Percentiles rank a stretch among this genome's conserved stretches.
Conservation (phyloP, 2,113 vertebrate species). For the Pomatostomus ruficeps region DNA sequence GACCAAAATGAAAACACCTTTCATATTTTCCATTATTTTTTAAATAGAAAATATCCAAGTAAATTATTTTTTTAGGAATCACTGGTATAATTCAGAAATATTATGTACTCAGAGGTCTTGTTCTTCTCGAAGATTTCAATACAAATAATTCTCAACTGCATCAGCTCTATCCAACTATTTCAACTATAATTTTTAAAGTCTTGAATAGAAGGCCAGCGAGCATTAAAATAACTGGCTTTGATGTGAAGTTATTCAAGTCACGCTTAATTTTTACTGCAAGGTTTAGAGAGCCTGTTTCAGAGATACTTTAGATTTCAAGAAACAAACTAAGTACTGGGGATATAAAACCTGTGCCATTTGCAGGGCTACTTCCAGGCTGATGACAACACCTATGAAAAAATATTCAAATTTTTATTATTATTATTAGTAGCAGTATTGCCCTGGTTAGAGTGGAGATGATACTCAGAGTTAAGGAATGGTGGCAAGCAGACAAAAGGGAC, state of each 20-base stretch:
- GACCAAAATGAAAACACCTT: neutral
- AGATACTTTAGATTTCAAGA: neutral
- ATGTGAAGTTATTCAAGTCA: neutral
- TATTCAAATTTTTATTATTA: neutral
- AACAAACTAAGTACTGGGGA: neutral
- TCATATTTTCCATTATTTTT: neutral
- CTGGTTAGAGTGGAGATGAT: neutral
- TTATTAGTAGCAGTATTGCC: no score
- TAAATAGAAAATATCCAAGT: neutral
- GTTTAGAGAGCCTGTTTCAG: neutral
- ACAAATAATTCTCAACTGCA: neutral
- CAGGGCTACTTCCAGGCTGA: neutral
- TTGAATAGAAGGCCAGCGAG: neutral
- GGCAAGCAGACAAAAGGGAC: neutral
- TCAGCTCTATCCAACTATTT: neutral
- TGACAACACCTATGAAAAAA: neutral
- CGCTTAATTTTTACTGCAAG: neutral
- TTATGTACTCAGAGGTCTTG: neutral
- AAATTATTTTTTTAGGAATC: neutral
- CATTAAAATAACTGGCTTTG: neutral
- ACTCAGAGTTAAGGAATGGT: neutral
- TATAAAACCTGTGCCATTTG: neutral
- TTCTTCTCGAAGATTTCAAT: neutral
- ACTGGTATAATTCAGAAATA: neutral
- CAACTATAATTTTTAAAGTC: neutral